These are phyloP conservation scores for Oriolus oriolus DNA, from an alignment of 2,113 vertebrate species.

Conservation along the genomic window DNA sequence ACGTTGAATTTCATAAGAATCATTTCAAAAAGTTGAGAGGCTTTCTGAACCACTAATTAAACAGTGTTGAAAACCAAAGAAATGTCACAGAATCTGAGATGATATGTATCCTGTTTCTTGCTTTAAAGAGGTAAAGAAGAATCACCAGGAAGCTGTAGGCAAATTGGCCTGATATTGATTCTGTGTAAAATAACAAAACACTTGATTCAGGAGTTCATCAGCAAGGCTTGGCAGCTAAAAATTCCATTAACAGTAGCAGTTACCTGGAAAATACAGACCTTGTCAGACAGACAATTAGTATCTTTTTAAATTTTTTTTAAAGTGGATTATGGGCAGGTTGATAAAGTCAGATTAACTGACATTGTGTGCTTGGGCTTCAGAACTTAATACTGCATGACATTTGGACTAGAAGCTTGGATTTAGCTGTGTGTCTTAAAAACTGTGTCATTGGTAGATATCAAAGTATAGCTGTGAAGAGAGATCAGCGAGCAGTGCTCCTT, in stretches of 20 bases:
- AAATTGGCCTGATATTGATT: neutral
- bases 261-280: neutral
- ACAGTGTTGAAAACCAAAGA: neutral
- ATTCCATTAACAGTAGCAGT: neutral
- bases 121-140: neutral
- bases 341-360: conserved; percentile 8
- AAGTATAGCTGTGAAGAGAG: neutral
- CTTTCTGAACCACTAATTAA: neutral
- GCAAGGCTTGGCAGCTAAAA: neutral
- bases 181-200: neutral
- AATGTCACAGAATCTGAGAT: neutral
- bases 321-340: neutral
- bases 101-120: neutral
- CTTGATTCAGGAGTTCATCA: conserved; percentile 1
- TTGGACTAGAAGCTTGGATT: conserved; percentile 14
- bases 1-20: neutral
- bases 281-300: neutral
- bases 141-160: neutral
- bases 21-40: neutral
- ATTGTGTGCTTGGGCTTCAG: neutral
- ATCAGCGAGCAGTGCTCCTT: neutral
- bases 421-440: neutral
- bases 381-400: conserved; percentile 12
- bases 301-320: neutral
- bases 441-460: neutral